A percentile compares a stretch with the other conserved stretches of the same genome.
These are phyloP conservation scores for Lacanobia oleracea DNA, from an alignment of 2,888 invertebrate genomes.

Conservation along the genomic window DNA sequence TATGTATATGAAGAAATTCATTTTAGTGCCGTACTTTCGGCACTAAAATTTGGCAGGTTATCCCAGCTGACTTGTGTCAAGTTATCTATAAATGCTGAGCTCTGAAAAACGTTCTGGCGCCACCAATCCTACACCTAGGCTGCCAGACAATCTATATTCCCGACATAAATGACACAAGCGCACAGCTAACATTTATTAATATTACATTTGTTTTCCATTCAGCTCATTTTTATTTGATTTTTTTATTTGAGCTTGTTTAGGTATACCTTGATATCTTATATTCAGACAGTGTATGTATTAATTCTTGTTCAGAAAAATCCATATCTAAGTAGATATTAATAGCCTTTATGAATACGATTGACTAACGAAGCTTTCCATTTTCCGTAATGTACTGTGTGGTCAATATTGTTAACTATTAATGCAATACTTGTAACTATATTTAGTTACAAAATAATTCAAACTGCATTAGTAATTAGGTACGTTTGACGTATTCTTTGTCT, in stretches of 20 bases:
- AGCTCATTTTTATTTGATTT: slow-evolving; percentile 37
- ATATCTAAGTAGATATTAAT: background rate
- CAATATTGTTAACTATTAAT: background rate
- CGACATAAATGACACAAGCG: no score
- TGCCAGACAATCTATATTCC: slow-evolving; percentile 46
- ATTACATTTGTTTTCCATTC: slow-evolving; percentile 16
- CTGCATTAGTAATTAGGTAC: background rate
- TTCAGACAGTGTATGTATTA: background rate
- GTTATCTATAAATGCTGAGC: background rate
- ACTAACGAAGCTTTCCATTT: background rate
- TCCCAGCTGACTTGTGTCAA: background rate
- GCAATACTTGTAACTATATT: background rate
- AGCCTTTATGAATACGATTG: background rate
- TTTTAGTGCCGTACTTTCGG: background rate
- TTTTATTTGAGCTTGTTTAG: slow-evolving; percentile 26
- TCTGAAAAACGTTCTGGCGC: slow-evolving; percentile 21
- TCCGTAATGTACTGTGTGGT: background rate
- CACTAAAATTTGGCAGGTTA: background rate
- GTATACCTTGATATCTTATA: background rate
- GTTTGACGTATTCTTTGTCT: slow-evolving; percentile 6
- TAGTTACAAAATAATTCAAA: slow-evolving; percentile 12
- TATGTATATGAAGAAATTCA: background rate
- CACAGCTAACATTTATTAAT: slow-evolving; percentile 36
- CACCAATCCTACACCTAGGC: slow-evolving; percentile 31
- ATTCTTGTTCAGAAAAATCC: slow-evolving; percentile 18